phyloP scores from a whole-genome alignment of 2,888 invertebrate genomes.

The Elmis aenea region DNA sequence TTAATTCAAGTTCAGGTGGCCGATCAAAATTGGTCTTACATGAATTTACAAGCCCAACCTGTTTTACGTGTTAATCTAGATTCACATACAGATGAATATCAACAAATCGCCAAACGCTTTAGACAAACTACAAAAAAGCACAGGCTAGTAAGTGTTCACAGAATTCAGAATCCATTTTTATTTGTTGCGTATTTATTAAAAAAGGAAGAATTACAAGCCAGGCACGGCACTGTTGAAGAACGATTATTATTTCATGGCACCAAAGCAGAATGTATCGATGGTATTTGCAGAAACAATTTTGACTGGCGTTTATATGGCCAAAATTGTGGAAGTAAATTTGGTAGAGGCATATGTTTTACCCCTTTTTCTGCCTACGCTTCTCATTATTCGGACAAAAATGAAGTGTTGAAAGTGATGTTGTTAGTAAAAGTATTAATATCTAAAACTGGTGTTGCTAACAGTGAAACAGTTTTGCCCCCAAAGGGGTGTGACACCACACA shows the following conservation, averaged over 20 bases:
- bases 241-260: conserved; percentile 34
- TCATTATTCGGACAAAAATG: conserved; percentile 27
- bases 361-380: conserved; percentile 29
- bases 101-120: conserved; percentile 9
- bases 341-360: conserved; percentile 34
- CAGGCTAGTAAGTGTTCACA: conserved; percentile 13
- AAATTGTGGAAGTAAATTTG: conserved; percentile 27
- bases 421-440: conserved; percentile 28
- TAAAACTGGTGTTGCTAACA: conserved; percentile 21
- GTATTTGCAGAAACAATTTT: conserved; percentile 33
- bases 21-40: no score
- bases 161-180: conserved; percentile 18
- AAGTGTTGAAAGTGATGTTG: conserved; percentile 28
- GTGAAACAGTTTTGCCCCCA: conserved; percentile 27
- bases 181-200: conserved; percentile 19
- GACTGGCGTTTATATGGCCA: conserved; percentile 32
- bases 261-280: conserved; percentile 17
- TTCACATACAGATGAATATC: conserved; percentile 1
- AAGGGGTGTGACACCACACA: conserved; percentile 30
- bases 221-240: conserved; percentile 16
- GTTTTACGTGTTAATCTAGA: neutral
- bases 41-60: no score
- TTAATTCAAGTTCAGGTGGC: no score
- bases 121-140: conserved; percentile 11
- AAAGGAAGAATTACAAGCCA: conserved; percentile 20